phyloP scores from a whole-genome alignment of 1,140 invertebrate genomes.

The Zaprionus tsacasi region DNA sequence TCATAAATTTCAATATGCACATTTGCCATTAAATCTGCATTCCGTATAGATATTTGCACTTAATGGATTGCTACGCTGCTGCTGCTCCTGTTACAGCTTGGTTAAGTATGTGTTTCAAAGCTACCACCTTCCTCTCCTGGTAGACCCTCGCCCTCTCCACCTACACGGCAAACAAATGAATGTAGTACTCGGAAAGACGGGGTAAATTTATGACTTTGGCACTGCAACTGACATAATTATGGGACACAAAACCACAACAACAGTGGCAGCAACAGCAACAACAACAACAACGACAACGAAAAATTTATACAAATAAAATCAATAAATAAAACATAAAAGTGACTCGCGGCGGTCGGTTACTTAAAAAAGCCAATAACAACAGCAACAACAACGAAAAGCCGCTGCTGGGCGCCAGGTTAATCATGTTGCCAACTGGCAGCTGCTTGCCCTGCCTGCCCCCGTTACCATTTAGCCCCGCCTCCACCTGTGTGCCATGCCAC shows the following conservation, averaged over 20 bases:
- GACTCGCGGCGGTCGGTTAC: slow-evolving; percentile 62
- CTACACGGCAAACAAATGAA: slow-evolving; percentile 37
- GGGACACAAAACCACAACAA: slow-evolving; percentile 62
- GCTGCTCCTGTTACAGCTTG: slow-evolving; percentile 7
- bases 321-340: slow-evolving; percentile 80
- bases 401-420: slow-evolving; percentile 6
- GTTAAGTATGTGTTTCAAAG: slow-evolving; percentile 18
- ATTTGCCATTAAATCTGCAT: slow-evolving; percentile 53
- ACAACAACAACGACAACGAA: slow-evolving; percentile 16
- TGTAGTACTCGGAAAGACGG: slow-evolving; percentile 42
- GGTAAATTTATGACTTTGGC: slow-evolving; percentile 76
- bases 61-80: slow-evolving; percentile 39
- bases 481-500: neutral
- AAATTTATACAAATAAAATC: slow-evolving; percentile 67
- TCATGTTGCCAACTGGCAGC: slow-evolving; percentile 7
- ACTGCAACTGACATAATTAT: slow-evolving; percentile 79
- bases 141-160: neutral
- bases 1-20: slow-evolving; percentile 55
- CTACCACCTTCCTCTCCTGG: slow-evolving; percentile 1
- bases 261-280: slow-evolving; percentile 29
- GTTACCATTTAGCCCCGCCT: neutral
- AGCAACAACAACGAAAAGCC: slow-evolving; percentile 14
- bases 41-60: slow-evolving; percentile 45
- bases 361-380: slow-evolving; percentile 54
- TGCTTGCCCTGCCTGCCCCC: neutral